Evolutionary conservation across 2,797 vertebrate genomes (phyloP), one percentile per base, ranked within the genome.

Genomic region (Cygnus olor): DNA sequence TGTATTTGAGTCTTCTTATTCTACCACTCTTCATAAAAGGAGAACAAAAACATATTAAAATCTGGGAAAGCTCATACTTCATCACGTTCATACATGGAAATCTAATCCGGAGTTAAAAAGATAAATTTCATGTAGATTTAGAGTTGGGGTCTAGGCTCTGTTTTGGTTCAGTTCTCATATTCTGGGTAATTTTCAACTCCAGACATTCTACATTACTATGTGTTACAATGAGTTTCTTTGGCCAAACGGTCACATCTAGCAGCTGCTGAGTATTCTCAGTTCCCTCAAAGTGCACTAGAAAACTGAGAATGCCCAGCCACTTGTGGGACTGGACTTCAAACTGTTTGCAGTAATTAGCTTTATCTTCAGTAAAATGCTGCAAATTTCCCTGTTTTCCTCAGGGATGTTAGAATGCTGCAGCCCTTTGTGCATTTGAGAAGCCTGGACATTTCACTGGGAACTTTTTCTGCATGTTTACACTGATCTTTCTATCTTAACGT

Each of bases 381-480:
- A 72, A 66, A 72, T 88, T 89, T 60, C 60, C 72, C 36, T 9
- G 0, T 91, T 89, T 88, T 68, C 76, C 73, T 89, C 2, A 9
- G 45, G 42, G 53, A 24, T 2, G 1, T 42, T 9, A 70, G 83
- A 85, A 84, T 63, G 72, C 63, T 53, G n/a, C 60, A 86, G 83
- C 80, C 87, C 38, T 85, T 40, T 36, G 65, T 83, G 56, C 45
- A 21, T 45, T 64, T 64, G 57, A 76, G 92, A 96, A 92, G 34
- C 61, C 90, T 93, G 72, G 90, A 86, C 61, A 60, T 91, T 88
- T 78, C 92, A 94, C 91, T 68, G 89, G 92, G 80, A 97, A 71
- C 78, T 84, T 85, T 93, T 96, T 93, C 95, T 32, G 51, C 89
- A 53, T 96, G 89, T 97, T 97, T 96, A 94, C 90, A 77, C 58